Evolutionary conservation across 1,140 invertebrate genomes (phyloP), one percentile per base, ranked within the genome.

Genomic region (Drosophila hydei): DNA sequence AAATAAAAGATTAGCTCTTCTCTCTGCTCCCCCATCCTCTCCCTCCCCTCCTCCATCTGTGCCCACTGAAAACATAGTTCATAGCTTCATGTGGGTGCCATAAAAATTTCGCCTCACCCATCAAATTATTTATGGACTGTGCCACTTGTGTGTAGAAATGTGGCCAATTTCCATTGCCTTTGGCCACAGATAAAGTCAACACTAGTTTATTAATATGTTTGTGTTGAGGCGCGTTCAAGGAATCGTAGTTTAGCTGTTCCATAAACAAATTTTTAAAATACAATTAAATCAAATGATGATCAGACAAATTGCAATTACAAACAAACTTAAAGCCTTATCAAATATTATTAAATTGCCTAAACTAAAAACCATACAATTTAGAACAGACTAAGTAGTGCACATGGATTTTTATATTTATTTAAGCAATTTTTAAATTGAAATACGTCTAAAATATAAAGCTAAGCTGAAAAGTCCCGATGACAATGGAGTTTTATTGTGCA

Each of bases 1-100:
- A 12, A 42, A 73, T 38, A 43, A 75, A 58, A 83, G 65, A 83
- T 77, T 83, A 64, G 48, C 74, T 71, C 43, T 58, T 40, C 63
- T 27, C 56, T 60, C 50, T n/a, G 3, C 38, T 14, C 38, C 38
- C 14, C 38, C 6, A 8, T 11, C 0, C 36, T 0, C 36, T 1
- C 9, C 36, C n/a, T n/a, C 38, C 14, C 11, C 5, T 6, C 5
- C 38, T 12, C 1, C 16, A 14, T 14, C 6, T 42, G 5, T 42
- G 5, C 38, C 14, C 16, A 61, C 18, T 54, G 18, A 62, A 18
- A 45, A 63, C 18, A 27, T 43, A 71, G 14, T 52, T 42, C 23
- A 16, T 33, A 33, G 30, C 30, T 33, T 11, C 23, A 43, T 64
- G 36, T 62, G 47, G 33, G 47, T 27, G 47, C 59, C 14, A 62